These are phyloP conservation scores for Amazona vittata DNA, from an alignment of 2,113 vertebrate genomes.

Conservation along the genomic window DNA sequence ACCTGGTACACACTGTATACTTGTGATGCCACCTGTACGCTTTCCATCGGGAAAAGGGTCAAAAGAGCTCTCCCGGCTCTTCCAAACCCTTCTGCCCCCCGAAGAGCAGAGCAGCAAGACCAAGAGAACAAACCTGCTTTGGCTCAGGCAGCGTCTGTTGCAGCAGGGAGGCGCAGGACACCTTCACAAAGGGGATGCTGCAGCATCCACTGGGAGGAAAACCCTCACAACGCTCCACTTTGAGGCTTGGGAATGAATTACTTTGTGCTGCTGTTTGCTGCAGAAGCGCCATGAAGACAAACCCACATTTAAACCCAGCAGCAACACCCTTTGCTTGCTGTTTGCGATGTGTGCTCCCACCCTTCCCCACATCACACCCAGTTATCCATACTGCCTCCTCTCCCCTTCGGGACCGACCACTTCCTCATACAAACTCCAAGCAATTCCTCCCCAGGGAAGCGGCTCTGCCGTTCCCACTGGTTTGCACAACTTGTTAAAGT, in stretches of 20 bases:
- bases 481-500: neutral
- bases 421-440: neutral
- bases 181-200: neutral
- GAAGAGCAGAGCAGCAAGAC: neutral
- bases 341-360: neutral
- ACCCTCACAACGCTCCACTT: neutral
- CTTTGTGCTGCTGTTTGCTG: neutral
- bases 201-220: neutral
- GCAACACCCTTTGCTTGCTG: neutral
- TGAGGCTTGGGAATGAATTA: neutral
- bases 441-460: neutral
- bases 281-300: neutral
- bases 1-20: rapidly evolving
- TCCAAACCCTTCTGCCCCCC: neutral
- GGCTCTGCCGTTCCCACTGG: neutral
- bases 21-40: neutral
- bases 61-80: neutral
- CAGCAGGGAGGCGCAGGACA: neutral
- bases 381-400: neutral
- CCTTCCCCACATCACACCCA: neutral
- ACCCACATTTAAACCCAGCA: neutral
- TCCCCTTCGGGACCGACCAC: neutral
- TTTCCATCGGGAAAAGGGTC: neutral
- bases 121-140: neutral
- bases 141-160: neutral